Evolutionary conservation across 2,888 invertebrate species (phyloP).

Genomic region (Drosophila rellima): DNA sequence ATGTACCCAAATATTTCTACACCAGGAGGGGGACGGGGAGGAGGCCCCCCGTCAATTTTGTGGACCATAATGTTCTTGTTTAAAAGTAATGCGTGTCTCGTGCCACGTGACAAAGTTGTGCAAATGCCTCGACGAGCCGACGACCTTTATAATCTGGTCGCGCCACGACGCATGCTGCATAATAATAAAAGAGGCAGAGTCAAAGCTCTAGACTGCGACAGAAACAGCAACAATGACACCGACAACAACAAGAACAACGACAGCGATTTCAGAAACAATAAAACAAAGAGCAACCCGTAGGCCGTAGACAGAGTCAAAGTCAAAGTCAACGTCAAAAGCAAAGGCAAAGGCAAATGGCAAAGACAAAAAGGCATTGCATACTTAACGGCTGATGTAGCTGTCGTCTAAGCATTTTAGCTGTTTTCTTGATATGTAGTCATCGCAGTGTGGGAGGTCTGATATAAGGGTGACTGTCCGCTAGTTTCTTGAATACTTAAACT

Average conservation of each 20-base stretch:
- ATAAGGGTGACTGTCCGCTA: slow-evolving; percentile 24
- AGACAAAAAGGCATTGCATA: slow-evolving; percentile 50
- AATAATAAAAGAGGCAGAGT: slow-evolving; percentile 61
- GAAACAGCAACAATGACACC: slow-evolving; percentile 8
- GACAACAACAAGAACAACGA: slow-evolving; percentile 22
- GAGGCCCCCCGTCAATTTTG: neutral
- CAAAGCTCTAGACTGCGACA: slow-evolving; percentile 51
- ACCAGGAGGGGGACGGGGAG: neutral
- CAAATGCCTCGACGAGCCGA: slow-evolving; percentile 47
- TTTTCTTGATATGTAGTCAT: slow-evolving; percentile 36
- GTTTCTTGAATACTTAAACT: slow-evolving; percentile 14
- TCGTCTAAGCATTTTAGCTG: slow-evolving; percentile 50
- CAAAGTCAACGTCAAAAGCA: slow-evolving; percentile 23
- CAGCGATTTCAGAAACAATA: slow-evolving; percentile 67
- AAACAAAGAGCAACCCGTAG: slow-evolving; percentile 55
- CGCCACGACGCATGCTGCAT: slow-evolving; percentile 61
- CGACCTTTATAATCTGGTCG: slow-evolving; percentile 66
- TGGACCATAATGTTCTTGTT: slow-evolving; percentile 39
- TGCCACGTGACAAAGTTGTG: slow-evolving; percentile 66
- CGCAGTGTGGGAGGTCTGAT: neutral
- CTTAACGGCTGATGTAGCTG: slow-evolving; percentile 50
- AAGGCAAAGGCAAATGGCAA: slow-evolving; percentile 19
- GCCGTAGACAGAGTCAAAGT: slow-evolving; percentile 31
- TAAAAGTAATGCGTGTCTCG: slow-evolving; percentile 54
- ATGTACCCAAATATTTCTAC: slow-evolving; percentile 45